phyloP scores from a whole-genome alignment of 2,888 invertebrate species.

The Mamestra brassicae region DNA sequence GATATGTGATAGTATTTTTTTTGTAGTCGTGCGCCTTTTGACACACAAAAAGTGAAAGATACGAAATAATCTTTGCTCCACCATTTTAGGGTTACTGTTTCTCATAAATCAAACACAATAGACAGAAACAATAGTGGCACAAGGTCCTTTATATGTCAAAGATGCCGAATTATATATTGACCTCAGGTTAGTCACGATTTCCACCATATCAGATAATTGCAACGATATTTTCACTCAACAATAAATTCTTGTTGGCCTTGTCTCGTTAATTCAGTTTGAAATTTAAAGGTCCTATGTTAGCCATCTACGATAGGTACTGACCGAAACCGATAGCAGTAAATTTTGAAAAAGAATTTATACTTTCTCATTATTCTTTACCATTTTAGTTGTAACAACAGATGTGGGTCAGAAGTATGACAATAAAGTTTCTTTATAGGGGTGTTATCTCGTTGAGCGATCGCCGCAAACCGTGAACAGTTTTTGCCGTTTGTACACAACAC shows the following conservation, averaged over 20 bases:
- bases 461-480: slow-evolving; percentile 78
- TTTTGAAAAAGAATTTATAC: slow-evolving; percentile 56
- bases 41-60: slow-evolving; percentile 16
- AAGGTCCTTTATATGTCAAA: slow-evolving; percentile 85
- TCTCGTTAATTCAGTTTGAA: slow-evolving; percentile 63
- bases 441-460: slow-evolving; percentile 81
- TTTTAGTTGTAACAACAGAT: slow-evolving; percentile 81
- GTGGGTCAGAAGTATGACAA: slow-evolving; percentile 83
- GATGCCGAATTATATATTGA: slow-evolving; percentile 79
- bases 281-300: slow-evolving; percentile 47
- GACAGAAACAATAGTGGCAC: slow-evolving; percentile 75
- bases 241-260: slow-evolving; percentile 82
- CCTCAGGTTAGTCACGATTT: slow-evolving; percentile 85
- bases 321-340: slow-evolving; percentile 51
- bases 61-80: slow-evolving; percentile 18
- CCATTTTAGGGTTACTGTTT: slow-evolving; percentile 32
- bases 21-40: neutral
- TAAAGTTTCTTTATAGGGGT: slow-evolving; percentile 79
- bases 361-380: slow-evolving; percentile 77
- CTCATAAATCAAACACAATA: slow-evolving; percentile 61
- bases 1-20: neutral
- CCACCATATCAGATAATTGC: slow-evolving; percentile 84
- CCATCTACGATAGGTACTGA: slow-evolving; percentile 38
- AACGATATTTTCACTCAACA: slow-evolving; percentile 83
- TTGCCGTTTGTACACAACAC: slow-evolving; percentile 75